phyloP scores from a whole-genome alignment of 2,888 invertebrate species.

The Thalpophila matura region DNA sequence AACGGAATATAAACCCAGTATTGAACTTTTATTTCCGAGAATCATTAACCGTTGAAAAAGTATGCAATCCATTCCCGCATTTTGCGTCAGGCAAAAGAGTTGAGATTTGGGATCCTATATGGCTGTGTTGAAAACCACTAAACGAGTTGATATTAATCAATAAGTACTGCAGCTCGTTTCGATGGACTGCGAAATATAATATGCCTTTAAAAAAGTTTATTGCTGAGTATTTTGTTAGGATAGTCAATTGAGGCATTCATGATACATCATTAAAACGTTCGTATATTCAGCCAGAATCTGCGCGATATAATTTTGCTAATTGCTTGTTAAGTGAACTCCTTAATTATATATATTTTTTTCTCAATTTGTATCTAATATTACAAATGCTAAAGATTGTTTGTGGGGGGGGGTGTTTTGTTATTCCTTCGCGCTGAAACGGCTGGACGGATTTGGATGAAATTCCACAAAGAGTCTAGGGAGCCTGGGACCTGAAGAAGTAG shows the following conservation, averaged over 20 bases:
- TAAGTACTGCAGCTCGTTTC: neutral
- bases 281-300: neutral
- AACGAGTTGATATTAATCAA: neutral
- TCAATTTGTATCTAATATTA: no score
- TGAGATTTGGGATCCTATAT: neutral
- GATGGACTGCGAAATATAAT: neutral
- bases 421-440: no score
- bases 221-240: neutral
- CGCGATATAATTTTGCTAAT: no score
- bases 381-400: no score
- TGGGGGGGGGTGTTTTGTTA: no score
- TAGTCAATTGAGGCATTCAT: neutral
- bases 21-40: conserved; percentile 9
- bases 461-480: no score
- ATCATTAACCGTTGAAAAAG: conserved; percentile 12
- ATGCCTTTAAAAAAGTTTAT: neutral
- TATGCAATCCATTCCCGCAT: neutral
- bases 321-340: no score
- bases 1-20: neutral
- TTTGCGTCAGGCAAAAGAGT: conserved; percentile 3
- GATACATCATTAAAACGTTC: neutral
- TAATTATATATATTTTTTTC: no score
- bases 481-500: no score
- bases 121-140: neutral
- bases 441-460: no score